Base-by-base conservation (phyloP, 2,888 invertebrate genomes). In the Resseliella maxima region DNA sequence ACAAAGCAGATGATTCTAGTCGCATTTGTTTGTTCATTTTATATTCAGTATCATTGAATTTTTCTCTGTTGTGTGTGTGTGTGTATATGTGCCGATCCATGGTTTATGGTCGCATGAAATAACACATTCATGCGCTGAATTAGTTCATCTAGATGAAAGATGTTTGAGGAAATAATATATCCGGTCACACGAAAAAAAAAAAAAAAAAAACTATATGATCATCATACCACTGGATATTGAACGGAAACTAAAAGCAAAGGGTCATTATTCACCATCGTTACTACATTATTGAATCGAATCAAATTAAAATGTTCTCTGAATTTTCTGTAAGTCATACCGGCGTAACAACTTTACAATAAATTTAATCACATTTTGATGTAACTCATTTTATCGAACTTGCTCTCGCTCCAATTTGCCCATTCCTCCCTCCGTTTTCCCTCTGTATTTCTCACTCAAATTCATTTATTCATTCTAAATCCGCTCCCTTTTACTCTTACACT, bases 141-240 rank as follows among this genome's bases (percentile, higher is more conserved):
- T 72, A 72, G 72, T 72, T 72, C 72, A 72, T 72, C 72, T 72
- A 72, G 72, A 72, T 72, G 72, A 35, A 72, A 72, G 72, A 72
- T 72, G 72, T 72, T 72, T 72, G 83, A 83, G 83, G 83, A 83
- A 83, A 83, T 38, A 83, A 83, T 83, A 83, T 38, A 83, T 83
- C 83, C 83, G 83, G 83, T 83, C 83, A 38, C 83, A 83, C 83
- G 83, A 83, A 83, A 36, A 83, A 83, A 72, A 54, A 41, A 8
- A 41, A n/a, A n/a, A n/a, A n/a, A n/a, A n/a, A n/a, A n/a, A n/a
- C n/a, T 59, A 24, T 24, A 10, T 12, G 31, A 72, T 31, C 72
- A 72, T 35, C 72, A 72, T 72, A 72, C 31, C 72, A 59, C 31
- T 15, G 15, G 18, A 8, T 50, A 41, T 72, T 72, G 72, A 72